Conservation (phyloP, 2,888 invertebrate species). For the Tiphia femorata region DNA sequence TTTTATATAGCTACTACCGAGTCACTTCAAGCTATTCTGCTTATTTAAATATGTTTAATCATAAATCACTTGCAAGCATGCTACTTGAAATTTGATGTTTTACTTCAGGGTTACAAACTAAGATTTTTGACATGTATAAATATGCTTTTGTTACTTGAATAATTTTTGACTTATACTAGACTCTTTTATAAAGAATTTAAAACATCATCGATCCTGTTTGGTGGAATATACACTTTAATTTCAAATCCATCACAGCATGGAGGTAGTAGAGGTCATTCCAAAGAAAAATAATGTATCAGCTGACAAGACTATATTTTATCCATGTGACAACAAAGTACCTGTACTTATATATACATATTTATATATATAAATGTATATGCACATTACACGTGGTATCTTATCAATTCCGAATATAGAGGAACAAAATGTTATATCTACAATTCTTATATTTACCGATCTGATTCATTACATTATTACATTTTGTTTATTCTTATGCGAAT, state of each 20-base stretch:
- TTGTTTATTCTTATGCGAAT: not conserved
- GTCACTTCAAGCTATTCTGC: no score
- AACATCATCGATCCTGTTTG: not conserved
- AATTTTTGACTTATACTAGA: constrained; percentile 10
- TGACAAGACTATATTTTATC: constrained; percentile 12
- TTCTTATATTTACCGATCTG: not conserved
- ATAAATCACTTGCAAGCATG: not conserved
- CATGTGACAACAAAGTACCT: constrained; percentile 37
- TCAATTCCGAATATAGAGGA: no score
- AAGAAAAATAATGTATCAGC: constrained; percentile 9
- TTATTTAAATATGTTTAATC: no score
- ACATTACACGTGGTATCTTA: no score
- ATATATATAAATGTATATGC: no score
- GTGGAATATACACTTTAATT: not conserved
- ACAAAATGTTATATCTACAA: not conserved
- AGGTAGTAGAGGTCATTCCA: constrained; percentile 46
- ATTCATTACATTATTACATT: not conserved
- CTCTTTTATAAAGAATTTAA: not conserved
- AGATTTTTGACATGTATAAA: constrained; percentile 1
- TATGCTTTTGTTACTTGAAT: constrained; percentile 7
- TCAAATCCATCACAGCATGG: no score
- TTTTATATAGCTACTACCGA: no score
- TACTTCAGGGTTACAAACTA: constrained; percentile 7
- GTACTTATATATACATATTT: not conserved
- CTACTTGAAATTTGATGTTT: not conserved